A percentile compares a stretch with the other conserved stretches of the same genome.
These are phyloP conservation scores for Cynaeus angustus DNA, from an alignment of 2,888 invertebrate species.

Conservation along the genomic window DNA sequence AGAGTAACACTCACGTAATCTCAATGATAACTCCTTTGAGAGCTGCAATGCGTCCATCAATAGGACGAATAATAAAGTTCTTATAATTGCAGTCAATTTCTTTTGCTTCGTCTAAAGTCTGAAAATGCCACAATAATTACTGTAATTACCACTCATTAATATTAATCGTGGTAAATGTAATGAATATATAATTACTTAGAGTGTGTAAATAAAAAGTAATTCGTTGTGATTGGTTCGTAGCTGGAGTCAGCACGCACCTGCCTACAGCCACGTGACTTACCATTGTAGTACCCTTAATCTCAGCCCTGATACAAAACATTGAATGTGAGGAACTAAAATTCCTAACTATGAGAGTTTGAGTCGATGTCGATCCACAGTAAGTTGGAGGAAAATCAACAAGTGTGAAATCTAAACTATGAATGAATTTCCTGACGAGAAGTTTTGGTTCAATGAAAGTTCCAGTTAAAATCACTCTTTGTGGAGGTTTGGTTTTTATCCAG, in stretches of 20 bases:
- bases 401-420: constrained; percentile 67
- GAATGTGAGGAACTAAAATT: constrained; percentile 69
- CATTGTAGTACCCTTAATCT: constrained; percentile 61
- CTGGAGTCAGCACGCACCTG: constrained; percentile 8
- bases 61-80: constrained; percentile 57
- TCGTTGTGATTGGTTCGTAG: neutral
- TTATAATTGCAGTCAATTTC: constrained; percentile 52
- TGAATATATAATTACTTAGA: no score
- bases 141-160: neutral
- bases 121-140: neutral
- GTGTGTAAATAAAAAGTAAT: no score
- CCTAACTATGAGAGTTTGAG: constrained; percentile 67
- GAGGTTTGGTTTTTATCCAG: constrained; percentile 70
- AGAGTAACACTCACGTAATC: constrained; percentile 55
- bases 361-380: constrained; percentile 66
- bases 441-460: constrained; percentile 67
- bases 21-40: constrained; percentile 55
- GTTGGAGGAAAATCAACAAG: constrained; percentile 70
- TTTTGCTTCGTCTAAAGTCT: constrained; percentile 51
- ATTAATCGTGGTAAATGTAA: no score
- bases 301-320: constrained; percentile 69
- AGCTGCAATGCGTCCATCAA: constrained; percentile 59
- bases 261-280: constrained; percentile 56
- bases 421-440: constrained; percentile 67
- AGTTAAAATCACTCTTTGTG: constrained; percentile 62